These are phyloP conservation scores for Enteromius unitaeniatus DNA, from an alignment of 2,797 vertebrate genomes.

Conservation along the genomic window DNA sequence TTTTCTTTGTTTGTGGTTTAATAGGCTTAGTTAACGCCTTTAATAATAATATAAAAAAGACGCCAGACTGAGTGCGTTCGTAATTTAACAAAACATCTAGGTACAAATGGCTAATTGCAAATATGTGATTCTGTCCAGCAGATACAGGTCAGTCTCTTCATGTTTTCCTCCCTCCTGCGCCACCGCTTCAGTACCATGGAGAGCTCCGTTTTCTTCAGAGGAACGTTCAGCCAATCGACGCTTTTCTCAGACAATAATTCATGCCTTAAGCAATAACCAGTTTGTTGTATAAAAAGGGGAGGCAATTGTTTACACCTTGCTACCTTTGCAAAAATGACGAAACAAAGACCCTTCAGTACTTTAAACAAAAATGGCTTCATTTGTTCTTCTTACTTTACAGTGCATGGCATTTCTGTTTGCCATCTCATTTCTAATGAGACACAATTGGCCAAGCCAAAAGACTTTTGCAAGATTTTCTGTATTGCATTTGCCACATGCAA, in stretches of 20 bases:
- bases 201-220: conserved; percentile 62
- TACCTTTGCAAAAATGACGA: background rate
- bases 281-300: background rate
- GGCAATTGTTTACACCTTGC: background rate
- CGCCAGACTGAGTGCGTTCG: background rate
- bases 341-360: background rate
- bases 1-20: background rate
- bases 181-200: conserved; percentile 79
- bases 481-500: background rate
- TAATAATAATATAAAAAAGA: background rate
- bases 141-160: background rate
- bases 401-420: background rate
- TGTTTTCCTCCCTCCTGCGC: conserved; percentile 8
- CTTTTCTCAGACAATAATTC: background rate
- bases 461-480: background rate
- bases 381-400: background rate
- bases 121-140: background rate
- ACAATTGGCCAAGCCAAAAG: background rate
- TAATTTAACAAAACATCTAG: background rate
- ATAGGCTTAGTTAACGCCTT: background rate
- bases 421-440: background rate
- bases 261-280: background rate
- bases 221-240: conserved; percentile 9
- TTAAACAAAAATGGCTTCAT: background rate
- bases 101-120: background rate